phyloP scores from a whole-genome alignment of 2,113 vertebrate genomes.

The Platanista minor region DNA sequence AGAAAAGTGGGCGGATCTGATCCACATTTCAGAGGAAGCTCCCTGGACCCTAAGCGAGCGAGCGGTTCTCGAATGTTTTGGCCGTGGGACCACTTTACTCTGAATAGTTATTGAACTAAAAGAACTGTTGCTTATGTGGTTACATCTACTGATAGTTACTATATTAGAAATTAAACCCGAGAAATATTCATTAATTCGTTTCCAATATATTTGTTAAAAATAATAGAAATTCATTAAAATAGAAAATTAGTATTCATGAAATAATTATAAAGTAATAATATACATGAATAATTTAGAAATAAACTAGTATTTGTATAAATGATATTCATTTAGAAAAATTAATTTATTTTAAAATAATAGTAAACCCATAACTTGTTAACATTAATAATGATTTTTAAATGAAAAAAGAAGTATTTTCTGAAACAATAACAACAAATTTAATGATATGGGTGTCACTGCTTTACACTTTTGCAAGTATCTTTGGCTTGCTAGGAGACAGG shows the following conservation, averaged over 20 bases:
- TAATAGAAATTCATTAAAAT: neutral
- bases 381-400: neutral
- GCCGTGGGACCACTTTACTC: neutral
- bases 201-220: neutral
- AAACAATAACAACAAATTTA: neutral
- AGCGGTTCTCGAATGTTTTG: neutral
- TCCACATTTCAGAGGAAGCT: neutral
- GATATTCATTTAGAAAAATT: neutral
- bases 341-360: neutral
- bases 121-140: neutral
- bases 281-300: neutral
- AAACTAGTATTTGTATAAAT: neutral
- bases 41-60: neutral
- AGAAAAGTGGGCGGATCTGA: neutral
- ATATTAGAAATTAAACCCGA: neutral
- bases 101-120: neutral
- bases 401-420: neutral
- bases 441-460: neutral
- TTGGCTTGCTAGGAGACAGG: neutral
- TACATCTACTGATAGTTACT: neutral
- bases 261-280: neutral
- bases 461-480: neutral
- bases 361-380: neutral
- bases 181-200: neutral
- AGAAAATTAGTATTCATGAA: neutral